Evolutionary conservation across 2,797 vertebrate genomes (phyloP).

Genomic region (Rhinophrynus dorsalis): DNA sequence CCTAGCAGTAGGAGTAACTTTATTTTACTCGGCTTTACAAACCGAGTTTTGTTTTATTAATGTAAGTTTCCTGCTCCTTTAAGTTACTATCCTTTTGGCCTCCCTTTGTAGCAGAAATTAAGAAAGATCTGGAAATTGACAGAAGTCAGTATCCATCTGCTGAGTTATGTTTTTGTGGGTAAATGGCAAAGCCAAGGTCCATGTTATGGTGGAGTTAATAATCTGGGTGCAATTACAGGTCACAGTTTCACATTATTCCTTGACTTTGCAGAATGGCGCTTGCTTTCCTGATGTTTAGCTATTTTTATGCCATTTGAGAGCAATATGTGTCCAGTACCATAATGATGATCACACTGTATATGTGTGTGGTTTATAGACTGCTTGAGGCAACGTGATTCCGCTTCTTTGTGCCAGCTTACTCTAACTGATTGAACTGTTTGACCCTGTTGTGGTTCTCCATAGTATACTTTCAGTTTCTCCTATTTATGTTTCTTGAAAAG

Average conservation of each 20-base stretch:
- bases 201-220: constrained; percentile 30
- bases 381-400: constrained; percentile 8
- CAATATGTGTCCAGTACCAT: constrained; percentile 2
- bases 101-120: constrained; percentile 18
- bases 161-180: constrained; percentile 10
- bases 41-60: no score
- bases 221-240: constrained; percentile 23
- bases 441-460: not conserved
- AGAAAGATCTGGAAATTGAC: constrained; percentile 11
- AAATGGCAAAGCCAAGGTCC: constrained; percentile 11
- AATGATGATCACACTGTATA: constrained; percentile 20
- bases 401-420: not conserved
- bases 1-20: no score
- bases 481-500: not conserved
- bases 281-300: constrained; percentile 10
- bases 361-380: constrained; percentile 12
- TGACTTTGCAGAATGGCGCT: constrained; percentile 23
- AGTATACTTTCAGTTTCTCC: constrained; percentile 8
- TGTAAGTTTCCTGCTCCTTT: no score
- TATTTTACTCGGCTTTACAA: no score
- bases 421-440: not conserved
- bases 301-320: constrained; percentile 27
- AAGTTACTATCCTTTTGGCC: constrained; percentile 20
- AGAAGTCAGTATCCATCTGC: constrained; percentile 14
- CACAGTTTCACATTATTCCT: constrained; percentile 29